Percentiles rank a stretch among this genome's conserved stretches.
phyloP scores from a whole-genome alignment of 2,113 vertebrate species.

The Myrmecophaga tridactyla region DNA sequence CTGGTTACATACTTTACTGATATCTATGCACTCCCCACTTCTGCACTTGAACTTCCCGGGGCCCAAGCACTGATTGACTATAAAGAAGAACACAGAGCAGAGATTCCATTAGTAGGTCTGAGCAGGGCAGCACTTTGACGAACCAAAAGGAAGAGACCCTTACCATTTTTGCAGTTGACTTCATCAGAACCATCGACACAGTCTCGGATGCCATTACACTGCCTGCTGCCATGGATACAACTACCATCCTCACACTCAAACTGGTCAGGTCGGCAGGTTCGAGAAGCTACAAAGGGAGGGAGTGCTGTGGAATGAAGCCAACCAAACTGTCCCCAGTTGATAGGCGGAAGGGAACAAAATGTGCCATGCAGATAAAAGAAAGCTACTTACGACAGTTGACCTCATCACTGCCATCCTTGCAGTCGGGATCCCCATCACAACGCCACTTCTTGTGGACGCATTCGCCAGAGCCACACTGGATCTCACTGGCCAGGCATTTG shows the following conservation, averaged over 20 bases:
- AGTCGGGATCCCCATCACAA: conserved; percentile 97
- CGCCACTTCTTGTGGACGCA: conserved; percentile 98
- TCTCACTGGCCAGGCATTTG: conserved; percentile 90
- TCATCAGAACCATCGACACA: conserved; percentile 95
- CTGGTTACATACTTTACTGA: conserved; percentile 95
- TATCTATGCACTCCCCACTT: conserved; percentile 96
- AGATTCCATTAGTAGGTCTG: not conserved
- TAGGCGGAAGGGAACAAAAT: fast-evolving
- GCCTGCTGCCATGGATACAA: conserved; percentile 92
- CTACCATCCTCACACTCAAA: conserved; percentile 95
- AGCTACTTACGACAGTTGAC: conserved; percentile 93
- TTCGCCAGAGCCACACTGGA: conserved; percentile 93
- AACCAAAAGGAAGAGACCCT: not conserved
- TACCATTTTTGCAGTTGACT: conserved; percentile 92
- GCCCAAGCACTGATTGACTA: conserved; percentile 93
- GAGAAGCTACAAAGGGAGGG: conserved; percentile 85
- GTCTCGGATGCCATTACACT: conserved; percentile 94
- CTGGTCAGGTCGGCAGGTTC: conserved; percentile 93
- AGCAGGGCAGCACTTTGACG: not conserved
- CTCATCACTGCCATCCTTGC: conserved; percentile 97
- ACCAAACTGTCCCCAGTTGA: fast-evolving
- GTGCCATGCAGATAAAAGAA: fast-evolving
- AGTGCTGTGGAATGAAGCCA: not conserved
- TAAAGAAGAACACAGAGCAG: not conserved
- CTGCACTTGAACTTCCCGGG: conserved; percentile 96